These are phyloP conservation scores for Venusia cambrica DNA, from an alignment of 2,888 invertebrate species.

Conservation along the genomic window DNA sequence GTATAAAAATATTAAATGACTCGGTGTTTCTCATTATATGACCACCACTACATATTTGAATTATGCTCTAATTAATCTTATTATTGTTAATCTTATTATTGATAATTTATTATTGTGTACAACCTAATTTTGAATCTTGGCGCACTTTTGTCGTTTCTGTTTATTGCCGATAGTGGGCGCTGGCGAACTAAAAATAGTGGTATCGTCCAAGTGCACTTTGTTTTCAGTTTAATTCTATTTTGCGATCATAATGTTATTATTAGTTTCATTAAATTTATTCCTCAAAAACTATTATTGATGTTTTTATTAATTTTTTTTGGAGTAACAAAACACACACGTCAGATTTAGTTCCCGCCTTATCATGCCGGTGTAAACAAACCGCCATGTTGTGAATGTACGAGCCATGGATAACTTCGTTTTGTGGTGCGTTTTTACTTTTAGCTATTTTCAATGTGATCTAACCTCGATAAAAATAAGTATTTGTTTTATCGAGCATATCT, in stretches of 20 bases:
- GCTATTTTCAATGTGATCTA: constrained; percentile 4
- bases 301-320: constrained; percentile 32
- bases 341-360: constrained; percentile 72
- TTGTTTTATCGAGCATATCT: no score
- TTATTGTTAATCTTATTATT: constrained; percentile 3
- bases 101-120: no score
- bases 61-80: background rate
- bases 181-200: constrained; percentile 50
- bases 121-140: constrained; percentile 30
- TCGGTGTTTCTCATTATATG: no score
- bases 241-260: constrained; percentile 39
- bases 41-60: no score
- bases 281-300: constrained; percentile 44
- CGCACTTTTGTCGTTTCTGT: constrained; percentile 40
- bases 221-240: constrained; percentile 36
- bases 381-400: constrained; percentile 69
- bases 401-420: constrained; percentile 48
- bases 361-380: constrained; percentile 82
- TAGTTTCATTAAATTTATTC: constrained; percentile 56
- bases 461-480: constrained; percentile 1
- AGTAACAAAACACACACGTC: constrained; percentile 39
- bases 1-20: no score
- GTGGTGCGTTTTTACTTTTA: constrained; percentile 35
- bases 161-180: constrained; percentile 49
- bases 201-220: constrained; percentile 64